Evolutionary conservation across 2,888 invertebrate species (phyloP).

Genomic region (Branchipolynoe longqiensis): DNA sequence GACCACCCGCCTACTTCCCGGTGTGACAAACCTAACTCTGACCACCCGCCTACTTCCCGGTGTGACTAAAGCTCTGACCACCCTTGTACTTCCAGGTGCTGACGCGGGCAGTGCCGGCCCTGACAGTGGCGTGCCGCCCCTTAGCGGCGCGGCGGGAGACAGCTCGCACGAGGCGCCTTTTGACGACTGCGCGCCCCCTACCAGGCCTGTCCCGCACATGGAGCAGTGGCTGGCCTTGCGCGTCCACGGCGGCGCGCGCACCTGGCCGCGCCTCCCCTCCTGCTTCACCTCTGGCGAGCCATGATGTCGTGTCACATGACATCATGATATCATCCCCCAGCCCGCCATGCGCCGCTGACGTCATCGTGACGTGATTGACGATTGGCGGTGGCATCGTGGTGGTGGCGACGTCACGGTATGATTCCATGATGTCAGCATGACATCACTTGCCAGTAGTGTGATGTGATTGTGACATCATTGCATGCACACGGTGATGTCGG

Average conservation of each 20-base stretch:
- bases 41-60: too few species aligned
- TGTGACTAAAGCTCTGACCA: too few species aligned
- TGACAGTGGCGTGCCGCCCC: too few species aligned
- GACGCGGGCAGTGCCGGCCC: too few species aligned
- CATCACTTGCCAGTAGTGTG: conserved; percentile 45
- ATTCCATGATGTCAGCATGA: conserved; percentile 54
- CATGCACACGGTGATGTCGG: conserved; percentile 55
- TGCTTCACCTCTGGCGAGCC: conserved; percentile 71
- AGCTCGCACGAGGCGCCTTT: too few species aligned
- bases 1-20: too few species aligned
- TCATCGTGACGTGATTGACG: neutral
- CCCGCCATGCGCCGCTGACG: neutral
- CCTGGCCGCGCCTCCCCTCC: conserved; percentile 76
- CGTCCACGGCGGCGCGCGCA: conserved; percentile 75
- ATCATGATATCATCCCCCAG: conserved; percentile 47
- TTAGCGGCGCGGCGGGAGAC: too few species aligned
- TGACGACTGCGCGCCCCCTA: too few species aligned
- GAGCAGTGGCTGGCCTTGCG: conserved; percentile 80
- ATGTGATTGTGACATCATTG: conserved; percentile 50
- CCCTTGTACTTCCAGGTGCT: too few species aligned
- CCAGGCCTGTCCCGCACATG: conserved; percentile 72
- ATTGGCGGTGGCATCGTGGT: neutral
- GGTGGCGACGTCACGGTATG: conserved; percentile 13
- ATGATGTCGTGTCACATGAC: conserved; percentile 52
- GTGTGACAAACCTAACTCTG: too few species aligned